phyloP scores from a whole-genome alignment of 2,113 vertebrate genomes.

The Python bivittatus region DNA sequence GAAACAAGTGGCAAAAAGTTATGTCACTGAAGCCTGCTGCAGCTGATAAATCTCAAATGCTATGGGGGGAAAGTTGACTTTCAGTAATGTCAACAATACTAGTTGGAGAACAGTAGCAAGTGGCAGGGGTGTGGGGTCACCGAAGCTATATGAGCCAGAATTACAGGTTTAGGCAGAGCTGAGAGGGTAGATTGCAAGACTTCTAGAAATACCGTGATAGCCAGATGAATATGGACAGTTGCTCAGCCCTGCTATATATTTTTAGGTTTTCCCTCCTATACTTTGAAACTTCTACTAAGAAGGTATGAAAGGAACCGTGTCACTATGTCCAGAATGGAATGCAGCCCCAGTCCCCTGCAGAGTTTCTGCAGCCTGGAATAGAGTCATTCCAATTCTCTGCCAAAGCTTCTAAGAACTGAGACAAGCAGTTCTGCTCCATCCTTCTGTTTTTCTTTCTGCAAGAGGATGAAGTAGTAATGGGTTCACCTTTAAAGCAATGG shows the following conservation, averaged over 20 bases:
- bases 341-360: not conserved
- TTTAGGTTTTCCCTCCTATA: not conserved
- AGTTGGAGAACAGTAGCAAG: constrained; percentile 38
- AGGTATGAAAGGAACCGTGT: not conserved
- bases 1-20: constrained; percentile 65
- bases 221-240: not conserved
- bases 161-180: not conserved
- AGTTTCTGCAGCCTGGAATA: not conserved
- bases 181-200: not conserved
- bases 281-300: not conserved
- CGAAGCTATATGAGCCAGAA: constrained; percentile 34
- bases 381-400: not conserved
- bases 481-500: not conserved
- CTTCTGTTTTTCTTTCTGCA: not conserved
- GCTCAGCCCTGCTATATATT: too few relatives aligned
- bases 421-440: not conserved
- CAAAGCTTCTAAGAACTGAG: not conserved
- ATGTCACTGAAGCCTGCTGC: constrained; percentile 37
- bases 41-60: constrained; percentile 61
- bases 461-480: not conserved
- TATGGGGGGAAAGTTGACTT: constrained; percentile 48
- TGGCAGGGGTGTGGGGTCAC: constrained; percentile 32
- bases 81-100: constrained; percentile 63
- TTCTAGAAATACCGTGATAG: not conserved
- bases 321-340: not conserved